phyloP scores from a whole-genome alignment of 2,113 vertebrate genomes.

The Ophthalmolycus amberensis region DNA sequence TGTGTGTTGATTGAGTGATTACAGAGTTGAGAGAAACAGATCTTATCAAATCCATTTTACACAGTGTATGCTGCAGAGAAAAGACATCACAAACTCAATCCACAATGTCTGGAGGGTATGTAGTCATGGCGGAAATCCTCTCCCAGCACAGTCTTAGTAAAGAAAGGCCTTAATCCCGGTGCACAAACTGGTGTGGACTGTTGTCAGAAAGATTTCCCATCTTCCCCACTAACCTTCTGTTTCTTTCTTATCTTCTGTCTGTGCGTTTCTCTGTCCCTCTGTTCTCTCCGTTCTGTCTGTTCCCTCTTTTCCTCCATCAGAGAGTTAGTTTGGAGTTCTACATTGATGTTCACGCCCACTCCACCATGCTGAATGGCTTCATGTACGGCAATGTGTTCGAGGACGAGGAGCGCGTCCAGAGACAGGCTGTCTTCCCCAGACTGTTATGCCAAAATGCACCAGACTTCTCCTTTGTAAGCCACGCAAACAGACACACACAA shows the following conservation, averaged over 20 bases:
- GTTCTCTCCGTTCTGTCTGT: conserved; percentile 36
- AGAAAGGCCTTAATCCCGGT: conserved; percentile 35
- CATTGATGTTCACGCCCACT: conserved; percentile 98
- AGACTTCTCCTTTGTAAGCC: conserved; percentile 96
- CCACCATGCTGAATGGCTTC: conserved; percentile 99
- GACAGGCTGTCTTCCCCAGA: conserved; percentile 94
- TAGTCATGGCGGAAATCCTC: conserved; percentile 43
- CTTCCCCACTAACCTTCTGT: conserved; percentile 46
- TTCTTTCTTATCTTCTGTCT: conserved; percentile 32
- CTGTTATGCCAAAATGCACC: conserved; percentile 95
- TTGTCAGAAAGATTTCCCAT: conserved; percentile 31
- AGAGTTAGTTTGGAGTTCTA: conserved; percentile 97
- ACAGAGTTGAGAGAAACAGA: conserved; percentile 41
- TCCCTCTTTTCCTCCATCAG: conserved; percentile 78
- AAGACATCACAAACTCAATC: conserved; percentile 53
- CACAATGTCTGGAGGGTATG: conserved; percentile 38
- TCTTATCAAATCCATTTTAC: conserved; percentile 65
- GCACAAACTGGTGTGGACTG: conserved; percentile 35
- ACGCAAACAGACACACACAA: conserved; percentile 37
- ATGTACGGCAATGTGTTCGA: conserved; percentile 99
- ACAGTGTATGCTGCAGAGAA: conserved; percentile 40
- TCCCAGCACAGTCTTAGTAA: conserved; percentile 31
- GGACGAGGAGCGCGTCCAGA: conserved; percentile 93
- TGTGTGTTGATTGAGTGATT: conserved; percentile 23
- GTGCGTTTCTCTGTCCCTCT: conserved; percentile 9